Base-by-base conservation (phyloP, 2,797 vertebrate species). In the Megaceryle alcyon region DNA sequence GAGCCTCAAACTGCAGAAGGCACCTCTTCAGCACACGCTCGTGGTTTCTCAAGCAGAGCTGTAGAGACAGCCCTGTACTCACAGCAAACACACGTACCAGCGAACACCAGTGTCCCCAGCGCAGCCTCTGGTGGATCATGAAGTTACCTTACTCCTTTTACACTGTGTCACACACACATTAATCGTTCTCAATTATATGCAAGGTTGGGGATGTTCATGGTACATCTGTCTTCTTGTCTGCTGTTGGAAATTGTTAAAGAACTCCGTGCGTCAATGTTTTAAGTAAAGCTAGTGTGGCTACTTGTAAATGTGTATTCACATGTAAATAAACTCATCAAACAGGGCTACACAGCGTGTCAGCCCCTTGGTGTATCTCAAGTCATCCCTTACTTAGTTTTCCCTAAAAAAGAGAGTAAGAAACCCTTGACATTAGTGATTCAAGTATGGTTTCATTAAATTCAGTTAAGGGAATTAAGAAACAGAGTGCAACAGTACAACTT, bases 71-170 rank as follows among this genome's bases (percentile, higher is more conserved):
- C 18, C 57, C 41, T 7, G 26, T 39, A 2, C 70, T 41, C 23
- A 6, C 22, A 33, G 14, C 56, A 37, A 28, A 20, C 4, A 2
- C 5, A 16, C 2, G 1, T 11, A 4, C 17, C 48, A 1, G 56
- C 19, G 49, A 54, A 4, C n/a, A 31, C 43, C 53, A 10, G 44
- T 26, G 61, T 5, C 37, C 53, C 22, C 21, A 14, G 13, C 41
- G 9, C 68, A 64, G 69, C 37, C 77, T 53, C 12, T 4, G 41
- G 17, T 9, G 20, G 20, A 46, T 51, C 63, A 59, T n/a, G 66
- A 46, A 80, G 59, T 28, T 6, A 28, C 59, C 5, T 4, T 39
- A 10, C 13, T 39, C 15, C 4, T 70, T 56, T 86, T 23, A 57
- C 19, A 68, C 29, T 26, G 28, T 22, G 26, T 46, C 73, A 49